These are phyloP conservation scores for Melitaea athalia DNA, from an alignment of 2,888 invertebrate genomes.

Conservation along the genomic window DNA sequence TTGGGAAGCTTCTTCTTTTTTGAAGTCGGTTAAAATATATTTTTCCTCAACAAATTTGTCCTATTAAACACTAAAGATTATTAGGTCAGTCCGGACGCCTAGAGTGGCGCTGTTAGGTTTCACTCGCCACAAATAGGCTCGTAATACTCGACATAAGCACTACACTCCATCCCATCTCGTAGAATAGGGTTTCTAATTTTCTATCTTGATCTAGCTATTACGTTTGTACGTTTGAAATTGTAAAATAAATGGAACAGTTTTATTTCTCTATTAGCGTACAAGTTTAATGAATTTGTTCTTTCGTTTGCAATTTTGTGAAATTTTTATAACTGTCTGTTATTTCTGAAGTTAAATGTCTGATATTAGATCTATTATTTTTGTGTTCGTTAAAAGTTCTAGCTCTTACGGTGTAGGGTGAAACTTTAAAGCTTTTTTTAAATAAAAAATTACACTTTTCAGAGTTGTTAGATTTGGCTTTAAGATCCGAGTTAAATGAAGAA, in stretches of 20 bases:
- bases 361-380: no score
- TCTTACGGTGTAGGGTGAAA: no score
- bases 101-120: constrained; percentile 34
- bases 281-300: not conserved
- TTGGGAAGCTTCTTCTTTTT: no score
- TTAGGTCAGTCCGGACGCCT: constrained; percentile 29
- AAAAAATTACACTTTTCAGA: no score
- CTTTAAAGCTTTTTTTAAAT: no score
- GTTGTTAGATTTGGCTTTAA: no score
- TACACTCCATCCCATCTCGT: constrained; percentile 33
- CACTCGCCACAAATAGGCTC: constrained; percentile 32
- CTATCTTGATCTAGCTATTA: constrained; percentile 31
- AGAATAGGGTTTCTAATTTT: constrained; percentile 35
- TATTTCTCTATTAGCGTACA: not conserved
- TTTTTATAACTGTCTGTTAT: no score
- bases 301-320: not conserved
- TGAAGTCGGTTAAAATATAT: no score
- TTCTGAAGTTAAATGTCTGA: no score
- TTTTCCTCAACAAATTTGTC: not conserved
- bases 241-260: constrained; percentile 12
- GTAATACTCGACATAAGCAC: constrained; percentile 35
- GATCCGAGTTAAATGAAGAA: no score
- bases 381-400: no score
- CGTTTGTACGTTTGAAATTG: constrained; percentile 19
- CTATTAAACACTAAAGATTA: constrained; percentile 24